A percentile compares a stretch with the other conserved stretches of the same genome.
Evolutionary conservation across 2,888 invertebrate genomes (phyloP).

Genomic region (Dicyrtomina minuta): DNA sequence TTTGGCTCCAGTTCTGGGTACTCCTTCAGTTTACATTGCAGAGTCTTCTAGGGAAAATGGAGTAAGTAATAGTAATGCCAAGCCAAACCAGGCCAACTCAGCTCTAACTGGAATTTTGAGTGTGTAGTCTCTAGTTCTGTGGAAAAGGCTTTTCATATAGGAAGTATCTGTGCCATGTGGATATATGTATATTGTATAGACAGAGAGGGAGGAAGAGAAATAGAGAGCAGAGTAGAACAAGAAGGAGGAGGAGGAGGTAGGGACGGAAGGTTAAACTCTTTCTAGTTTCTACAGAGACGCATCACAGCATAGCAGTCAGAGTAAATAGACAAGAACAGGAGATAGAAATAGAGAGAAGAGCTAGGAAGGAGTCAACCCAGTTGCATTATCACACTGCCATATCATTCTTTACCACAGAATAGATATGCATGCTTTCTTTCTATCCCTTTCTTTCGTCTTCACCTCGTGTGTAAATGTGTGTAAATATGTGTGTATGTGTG

Average conservation of each 20-base stretch:
- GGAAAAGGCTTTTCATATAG: no score
- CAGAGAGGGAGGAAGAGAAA: background rate
- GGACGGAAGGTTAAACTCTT: conserved; percentile 17
- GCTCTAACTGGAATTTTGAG: no score
- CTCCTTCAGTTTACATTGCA: no score
- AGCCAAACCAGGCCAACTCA: no score
- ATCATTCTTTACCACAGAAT: no score
- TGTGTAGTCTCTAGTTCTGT: no score
- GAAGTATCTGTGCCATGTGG: no score
- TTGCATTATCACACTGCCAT: background rate
- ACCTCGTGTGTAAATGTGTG: conserved; percentile 11
- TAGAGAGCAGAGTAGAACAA: conserved; percentile 10
- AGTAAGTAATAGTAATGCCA: no score
- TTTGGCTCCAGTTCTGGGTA: no score
- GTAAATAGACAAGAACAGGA: background rate
- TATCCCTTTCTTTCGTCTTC: background rate
- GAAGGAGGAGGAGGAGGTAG: conserved; percentile 12
- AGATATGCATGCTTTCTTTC: background rate
- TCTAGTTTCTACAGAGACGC: background rate
- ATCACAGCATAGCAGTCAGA: background rate
- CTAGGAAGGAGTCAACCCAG: background rate
- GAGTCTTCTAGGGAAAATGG: no score
- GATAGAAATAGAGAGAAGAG: background rate
- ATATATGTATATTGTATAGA: no score
- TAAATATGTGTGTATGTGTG: background rate